Percentiles rank a stretch among this genome's conserved stretches.
phyloP scores from a whole-genome alignment of 2,888 invertebrate genomes.

The Harpagoxenus sublaevis region DNA sequence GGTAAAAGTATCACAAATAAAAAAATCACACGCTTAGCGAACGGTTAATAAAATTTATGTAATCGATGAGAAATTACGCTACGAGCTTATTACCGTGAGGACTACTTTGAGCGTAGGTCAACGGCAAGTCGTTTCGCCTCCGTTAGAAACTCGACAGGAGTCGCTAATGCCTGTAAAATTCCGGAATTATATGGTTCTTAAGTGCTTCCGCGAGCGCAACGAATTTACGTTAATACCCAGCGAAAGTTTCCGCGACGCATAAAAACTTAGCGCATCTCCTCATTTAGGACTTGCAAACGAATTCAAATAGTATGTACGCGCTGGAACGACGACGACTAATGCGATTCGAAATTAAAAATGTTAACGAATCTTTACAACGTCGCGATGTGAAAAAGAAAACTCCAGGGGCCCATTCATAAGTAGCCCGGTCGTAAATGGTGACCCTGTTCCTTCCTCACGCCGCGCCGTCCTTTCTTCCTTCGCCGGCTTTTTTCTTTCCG shows the following conservation, averaged over 20 bases:
- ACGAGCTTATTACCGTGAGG: slow-evolving; percentile 20
- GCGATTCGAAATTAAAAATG: slow-evolving; percentile 52
- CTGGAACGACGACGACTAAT: slow-evolving; percentile 28
- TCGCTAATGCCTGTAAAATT: slow-evolving; percentile 67
- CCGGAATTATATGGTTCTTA: slow-evolving; percentile 65
- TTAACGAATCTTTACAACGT: slow-evolving; percentile 65
- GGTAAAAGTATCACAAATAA: not conserved
- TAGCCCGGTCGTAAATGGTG: slow-evolving; percentile 57
- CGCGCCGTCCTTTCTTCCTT: not conserved
- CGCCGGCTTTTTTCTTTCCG: not conserved
- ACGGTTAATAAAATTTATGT: slow-evolving; percentile 28
- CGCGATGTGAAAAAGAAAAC: slow-evolving; percentile 49
- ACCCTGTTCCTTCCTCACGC: slow-evolving; percentile 39
- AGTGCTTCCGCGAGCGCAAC: slow-evolving; percentile 50
- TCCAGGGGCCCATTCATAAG: slow-evolving; percentile 33
- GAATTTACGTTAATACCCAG: slow-evolving; percentile 70
- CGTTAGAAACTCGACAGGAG: slow-evolving; percentile 38
- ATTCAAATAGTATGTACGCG: slow-evolving; percentile 64
- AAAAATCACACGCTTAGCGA: slow-evolving; percentile 3
- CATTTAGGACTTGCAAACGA: slow-evolving; percentile 48
- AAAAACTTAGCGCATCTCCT: slow-evolving; percentile 61
- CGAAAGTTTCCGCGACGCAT: slow-evolving; percentile 57
- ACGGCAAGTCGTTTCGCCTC: slow-evolving; percentile 26
- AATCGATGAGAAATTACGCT: slow-evolving; percentile 39
- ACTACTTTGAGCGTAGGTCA: slow-evolving; percentile 49